Percentiles rank a stretch among this genome's conserved stretches.
Evolutionary conservation across 2,113 vertebrate genomes (phyloP).

Genomic region (Xyliphius kryptos): DNA sequence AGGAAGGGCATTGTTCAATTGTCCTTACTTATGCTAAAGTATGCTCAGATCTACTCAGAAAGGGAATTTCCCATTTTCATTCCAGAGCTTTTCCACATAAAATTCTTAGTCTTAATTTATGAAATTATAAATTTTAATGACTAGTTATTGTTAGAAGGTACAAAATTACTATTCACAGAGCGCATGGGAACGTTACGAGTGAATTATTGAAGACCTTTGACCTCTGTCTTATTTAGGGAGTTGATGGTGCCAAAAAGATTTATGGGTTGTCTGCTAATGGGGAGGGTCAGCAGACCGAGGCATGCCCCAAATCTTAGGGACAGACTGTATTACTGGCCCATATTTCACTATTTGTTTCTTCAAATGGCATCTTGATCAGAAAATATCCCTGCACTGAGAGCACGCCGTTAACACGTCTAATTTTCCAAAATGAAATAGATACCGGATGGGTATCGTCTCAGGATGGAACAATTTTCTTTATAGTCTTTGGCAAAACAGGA

Average conservation of each 20-base stretch:
- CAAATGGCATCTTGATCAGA: neutral
- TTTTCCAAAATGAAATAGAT: neutral
- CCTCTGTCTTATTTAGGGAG: conserved; percentile 4
- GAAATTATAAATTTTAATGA: too few relatives aligned
- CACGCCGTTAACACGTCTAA: neutral
- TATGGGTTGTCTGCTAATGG: conserved; percentile 14
- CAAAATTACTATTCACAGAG: neutral
- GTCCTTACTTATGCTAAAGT: conserved; percentile 22
- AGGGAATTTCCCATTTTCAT: conserved; percentile 14
- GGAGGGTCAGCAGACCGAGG: neutral
- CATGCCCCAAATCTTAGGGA: neutral
- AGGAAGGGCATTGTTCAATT: conserved; percentile 9
- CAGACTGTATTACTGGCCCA: neutral
- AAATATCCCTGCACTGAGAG: neutral
- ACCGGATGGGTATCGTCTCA: too few relatives aligned
- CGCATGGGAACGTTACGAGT: neutral
- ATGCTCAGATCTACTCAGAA: conserved; percentile 20
- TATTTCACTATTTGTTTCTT: neutral
- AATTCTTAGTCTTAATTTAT: neutral
- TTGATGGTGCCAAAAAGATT: neutral
- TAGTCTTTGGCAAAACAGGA: neutral
- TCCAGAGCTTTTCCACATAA: conserved; percentile 14
- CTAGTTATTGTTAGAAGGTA: neutral
- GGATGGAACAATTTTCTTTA: too few relatives aligned
- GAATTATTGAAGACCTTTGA: neutral